phyloP scores from a whole-genome alignment of 2,113 vertebrate genomes.

The Smithornis capensis region DNA sequence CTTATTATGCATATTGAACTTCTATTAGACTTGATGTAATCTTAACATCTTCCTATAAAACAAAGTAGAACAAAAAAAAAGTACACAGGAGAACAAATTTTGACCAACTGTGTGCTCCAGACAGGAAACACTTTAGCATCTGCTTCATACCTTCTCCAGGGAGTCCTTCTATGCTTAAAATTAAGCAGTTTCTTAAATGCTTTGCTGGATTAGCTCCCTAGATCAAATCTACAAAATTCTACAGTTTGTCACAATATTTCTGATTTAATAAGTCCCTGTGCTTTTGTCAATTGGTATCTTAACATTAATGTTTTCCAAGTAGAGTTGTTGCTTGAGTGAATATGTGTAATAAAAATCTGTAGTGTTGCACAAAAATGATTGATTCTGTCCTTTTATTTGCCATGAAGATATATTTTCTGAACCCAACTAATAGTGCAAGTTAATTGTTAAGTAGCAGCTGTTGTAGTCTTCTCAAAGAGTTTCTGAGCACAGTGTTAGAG shows the following conservation, averaged over 20 bases:
- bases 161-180: slow-evolving; percentile 50
- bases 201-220: slow-evolving; percentile 38
- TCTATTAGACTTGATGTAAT: background rate
- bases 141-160: slow-evolving; percentile 22
- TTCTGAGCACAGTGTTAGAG: background rate
- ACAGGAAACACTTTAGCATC: slow-evolving; percentile 30
- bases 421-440: background rate
- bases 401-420: slow-evolving; percentile 14
- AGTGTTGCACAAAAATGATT: background rate
- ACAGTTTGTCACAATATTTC: slow-evolving; percentile 47
- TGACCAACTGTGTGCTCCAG: background rate
- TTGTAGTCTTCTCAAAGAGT: background rate
- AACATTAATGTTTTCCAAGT: slow-evolving; percentile 36
- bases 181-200: slow-evolving; percentile 50
- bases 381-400: slow-evolving; percentile 4
- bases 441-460: slow-evolving; percentile 4
- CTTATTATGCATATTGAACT: background rate
- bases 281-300: slow-evolving; percentile 43
- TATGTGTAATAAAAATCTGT: slow-evolving; percentile 4
- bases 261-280: slow-evolving; percentile 50
- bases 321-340: slow-evolving; percentile 20
- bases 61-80: background rate
- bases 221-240: background rate
- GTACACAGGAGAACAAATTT: background rate
- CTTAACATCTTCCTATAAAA: background rate